Evolutionary conservation across 2,888 invertebrate genomes (phyloP), one percentile per base, ranked within the genome.

Genomic region (Taenaris catops): DNA sequence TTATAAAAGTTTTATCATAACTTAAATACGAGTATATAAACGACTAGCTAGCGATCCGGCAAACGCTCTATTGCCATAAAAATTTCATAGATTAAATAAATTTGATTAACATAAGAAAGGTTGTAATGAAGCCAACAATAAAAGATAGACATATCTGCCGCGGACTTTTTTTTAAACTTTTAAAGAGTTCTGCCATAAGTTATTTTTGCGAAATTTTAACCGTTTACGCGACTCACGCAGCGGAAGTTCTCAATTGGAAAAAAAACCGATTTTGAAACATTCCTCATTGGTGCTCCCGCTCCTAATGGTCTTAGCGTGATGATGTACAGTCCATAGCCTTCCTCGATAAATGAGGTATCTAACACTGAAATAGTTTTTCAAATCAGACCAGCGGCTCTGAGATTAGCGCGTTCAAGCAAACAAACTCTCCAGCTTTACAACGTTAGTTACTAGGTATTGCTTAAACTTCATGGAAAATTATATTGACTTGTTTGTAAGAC

Each of bases 31-130:
- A n/a, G n/a, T n/a, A n/a, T n/a, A n/a, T n/a, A n/a, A n/a, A n/a
- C n/a, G n/a, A n/a, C n/a, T n/a, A n/a, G n/a, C n/a, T n/a, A n/a
- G n/a, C n/a, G n/a, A n/a, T n/a, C n/a, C n/a, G n/a, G n/a, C n/a
- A n/a, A n/a, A n/a, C 29, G 21, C 25, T 27, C 2, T 38, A 45
- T 41, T 34, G 24, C 86, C 84, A 6, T 64, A 95, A 94, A 95
- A 98, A 45, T 91, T 97, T 58, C 98, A 98, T 74, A 97, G 96
- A 16, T 97, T 97, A 8, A 96, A 97, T 75, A 19, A 19, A 19
- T n/a, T 1, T 6, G n/a, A 19, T 6, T 19, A 19, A 4, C 6
- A 19, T 1, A n/a, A 6, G 2, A 19, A n/a, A 1, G 18, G 6
- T 6, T 18, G 6, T 4, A 18, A 2, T 6, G 18, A 2, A 18